Evolutionary conservation across 2,797 vertebrate species (phyloP).

Genomic region (Acomys russatus): DNA sequence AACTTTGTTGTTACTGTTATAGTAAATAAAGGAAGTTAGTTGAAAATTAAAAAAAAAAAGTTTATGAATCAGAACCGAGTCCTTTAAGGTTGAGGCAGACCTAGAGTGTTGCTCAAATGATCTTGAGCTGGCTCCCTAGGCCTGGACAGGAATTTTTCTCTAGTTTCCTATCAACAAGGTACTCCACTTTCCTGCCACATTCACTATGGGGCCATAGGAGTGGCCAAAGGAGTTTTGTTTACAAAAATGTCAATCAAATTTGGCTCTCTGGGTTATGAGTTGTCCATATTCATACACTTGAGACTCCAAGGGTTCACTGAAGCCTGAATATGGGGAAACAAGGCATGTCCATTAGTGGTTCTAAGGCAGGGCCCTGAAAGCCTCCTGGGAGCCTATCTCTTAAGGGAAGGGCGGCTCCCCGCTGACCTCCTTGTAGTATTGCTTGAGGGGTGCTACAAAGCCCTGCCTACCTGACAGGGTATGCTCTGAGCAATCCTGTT

Average conservation of each 20-base stretch:
- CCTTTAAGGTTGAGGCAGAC: background rate
- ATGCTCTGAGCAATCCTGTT: background rate
- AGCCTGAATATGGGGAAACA: background rate
- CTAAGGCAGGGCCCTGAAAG: background rate
- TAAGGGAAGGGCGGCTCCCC: background rate
- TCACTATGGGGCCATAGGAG: background rate
- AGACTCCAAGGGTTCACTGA: background rate
- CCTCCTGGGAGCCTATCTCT: background rate
- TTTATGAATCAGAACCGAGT: background rate
- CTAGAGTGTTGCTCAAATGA: background rate
- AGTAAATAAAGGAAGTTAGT: too few relatives aligned
- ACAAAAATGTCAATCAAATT: background rate
- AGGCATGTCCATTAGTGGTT: background rate
- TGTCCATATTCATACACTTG: background rate
- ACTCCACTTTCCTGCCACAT: too few relatives aligned
- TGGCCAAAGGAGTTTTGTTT: background rate
- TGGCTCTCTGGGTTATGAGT: background rate
- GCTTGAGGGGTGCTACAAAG: background rate
- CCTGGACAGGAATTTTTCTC: background rate
- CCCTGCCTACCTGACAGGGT: background rate
- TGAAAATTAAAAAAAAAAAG: background rate
- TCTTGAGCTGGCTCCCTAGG: background rate
- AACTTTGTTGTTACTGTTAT: too few relatives aligned
- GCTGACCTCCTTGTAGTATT: background rate
- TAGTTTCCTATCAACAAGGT: background rate